Conservation (phyloP, 2,797 vertebrate species). For the Propithecus perrieri region DNA sequence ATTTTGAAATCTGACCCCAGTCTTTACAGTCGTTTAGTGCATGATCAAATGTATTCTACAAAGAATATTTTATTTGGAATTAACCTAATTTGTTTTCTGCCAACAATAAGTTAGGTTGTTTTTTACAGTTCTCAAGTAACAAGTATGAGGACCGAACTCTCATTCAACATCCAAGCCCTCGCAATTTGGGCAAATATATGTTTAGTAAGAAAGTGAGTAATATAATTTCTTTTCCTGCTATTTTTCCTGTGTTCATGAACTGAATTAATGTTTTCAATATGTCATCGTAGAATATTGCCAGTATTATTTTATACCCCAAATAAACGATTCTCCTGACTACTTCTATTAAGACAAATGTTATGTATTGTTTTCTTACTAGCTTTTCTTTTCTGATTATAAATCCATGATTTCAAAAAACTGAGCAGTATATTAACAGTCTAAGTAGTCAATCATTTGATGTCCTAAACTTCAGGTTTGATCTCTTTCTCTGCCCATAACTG, state of each 20-base stretch:
- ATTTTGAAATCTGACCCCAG: neutral
- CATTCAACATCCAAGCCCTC: slow-evolving; percentile 82
- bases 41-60: slow-evolving; percentile 9
- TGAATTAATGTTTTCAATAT: neutral
- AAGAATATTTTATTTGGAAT: slow-evolving; percentile 50
- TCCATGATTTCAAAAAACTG: slow-evolving; percentile 38
- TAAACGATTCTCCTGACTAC: neutral
- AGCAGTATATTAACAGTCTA: neutral
- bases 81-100: slow-evolving; percentile 20
- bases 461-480: neutral
- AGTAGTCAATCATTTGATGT: neutral
- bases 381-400: slow-evolving; percentile 22
- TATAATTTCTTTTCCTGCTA: neutral
- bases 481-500: neutral
- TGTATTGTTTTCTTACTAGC: neutral
- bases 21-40: neutral
- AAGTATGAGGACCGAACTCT: slow-evolving; percentile 85
- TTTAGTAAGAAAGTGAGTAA: slow-evolving; percentile 79
- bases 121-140: slow-evolving; percentile 84
- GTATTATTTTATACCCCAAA: neutral
- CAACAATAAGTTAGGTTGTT: slow-evolving; percentile 51
- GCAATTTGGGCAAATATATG: slow-evolving; percentile 82
- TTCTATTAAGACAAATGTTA: neutral
- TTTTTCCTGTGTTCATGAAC: slow-evolving; percentile 10
- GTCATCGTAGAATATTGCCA: neutral